A percentile compares a stretch with the other conserved stretches of the same genome.
These are phyloP conservation scores for Thamnophis sirtalis DNA, from an alignment of 2,113 vertebrate genomes.

Conservation along the genomic window DNA sequence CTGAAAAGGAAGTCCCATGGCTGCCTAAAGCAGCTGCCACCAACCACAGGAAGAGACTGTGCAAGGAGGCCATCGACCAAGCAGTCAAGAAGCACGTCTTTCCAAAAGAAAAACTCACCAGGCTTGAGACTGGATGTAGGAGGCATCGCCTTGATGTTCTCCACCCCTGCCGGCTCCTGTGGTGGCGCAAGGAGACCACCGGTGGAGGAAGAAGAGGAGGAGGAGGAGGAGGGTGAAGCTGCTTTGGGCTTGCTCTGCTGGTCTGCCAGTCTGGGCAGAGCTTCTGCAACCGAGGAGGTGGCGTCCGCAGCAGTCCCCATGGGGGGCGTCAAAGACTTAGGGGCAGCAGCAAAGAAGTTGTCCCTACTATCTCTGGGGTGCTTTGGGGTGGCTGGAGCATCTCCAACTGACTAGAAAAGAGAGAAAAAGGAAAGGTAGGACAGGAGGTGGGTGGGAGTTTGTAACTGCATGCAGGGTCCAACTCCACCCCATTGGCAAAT, in stretches of 20 bases:
- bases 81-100: neutral
- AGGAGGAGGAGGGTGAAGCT: slow-evolving; percentile 53
- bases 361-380: slow-evolving; percentile 86
- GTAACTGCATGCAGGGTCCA: neutral
- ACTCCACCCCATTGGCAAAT: neutral
- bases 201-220: slow-evolving; percentile 48
- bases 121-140: slow-evolving; percentile 37
- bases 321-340: slow-evolving; percentile 60
- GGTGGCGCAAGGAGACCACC: slow-evolving; percentile 31
- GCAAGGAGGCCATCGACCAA: neutral
- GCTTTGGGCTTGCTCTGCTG: slow-evolving; percentile 71
- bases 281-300: slow-evolving; percentile 45
- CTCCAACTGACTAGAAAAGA: slow-evolving; percentile 49
- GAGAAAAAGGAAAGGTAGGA: neutral
- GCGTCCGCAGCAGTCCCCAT: slow-evolving; percentile 31
- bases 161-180: slow-evolving; percentile 36
- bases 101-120: slow-evolving; percentile 59
- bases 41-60: neutral
- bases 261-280: slow-evolving; percentile 69
- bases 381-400: slow-evolving; percentile 88
- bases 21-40: neutral
- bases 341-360: slow-evolving; percentile 79
- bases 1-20: neutral
- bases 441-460: rapidly evolving
- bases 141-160: slow-evolving; percentile 36